phyloP scores from a whole-genome alignment of 2,888 invertebrate genomes.

The Parnassius glacialis region DNA sequence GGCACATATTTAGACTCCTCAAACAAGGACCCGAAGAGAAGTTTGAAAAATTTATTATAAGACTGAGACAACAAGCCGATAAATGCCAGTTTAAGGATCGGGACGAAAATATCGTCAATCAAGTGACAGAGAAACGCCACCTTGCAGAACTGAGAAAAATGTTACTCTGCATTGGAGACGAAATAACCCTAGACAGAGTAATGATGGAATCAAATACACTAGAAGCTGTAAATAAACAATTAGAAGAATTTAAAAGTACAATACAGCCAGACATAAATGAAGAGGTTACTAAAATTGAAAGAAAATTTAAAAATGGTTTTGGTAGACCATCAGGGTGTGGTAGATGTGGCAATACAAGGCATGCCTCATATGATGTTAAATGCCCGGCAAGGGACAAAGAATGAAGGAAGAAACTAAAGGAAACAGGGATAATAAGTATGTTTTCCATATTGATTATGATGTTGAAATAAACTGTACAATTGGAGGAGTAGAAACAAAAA shows the following conservation, averaged over 20 bases:
- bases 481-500: background rate
- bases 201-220: no score
- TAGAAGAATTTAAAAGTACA: no score
- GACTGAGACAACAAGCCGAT: background rate
- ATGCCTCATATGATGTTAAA: background rate
- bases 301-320: no score
- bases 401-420: background rate
- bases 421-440: background rate
- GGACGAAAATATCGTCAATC: background rate
- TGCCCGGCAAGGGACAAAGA: background rate
- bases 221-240: no score
- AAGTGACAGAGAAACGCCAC: background rate
- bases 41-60: background rate
- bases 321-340: no score
- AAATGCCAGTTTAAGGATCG: background rate
- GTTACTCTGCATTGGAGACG: no score
- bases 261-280: no score
- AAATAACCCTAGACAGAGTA: no score
- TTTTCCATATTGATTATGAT: background rate
- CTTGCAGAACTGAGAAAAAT: no score
- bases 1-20: background rate
- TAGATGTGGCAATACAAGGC: no score
- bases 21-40: background rate
- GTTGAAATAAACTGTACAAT: background rate
- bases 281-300: no score